These are phyloP conservation scores for Mastigias papua DNA, from an alignment of 30 jellyfish, hydroid and myxozoan species.

Conservation along the genomic window DNA sequence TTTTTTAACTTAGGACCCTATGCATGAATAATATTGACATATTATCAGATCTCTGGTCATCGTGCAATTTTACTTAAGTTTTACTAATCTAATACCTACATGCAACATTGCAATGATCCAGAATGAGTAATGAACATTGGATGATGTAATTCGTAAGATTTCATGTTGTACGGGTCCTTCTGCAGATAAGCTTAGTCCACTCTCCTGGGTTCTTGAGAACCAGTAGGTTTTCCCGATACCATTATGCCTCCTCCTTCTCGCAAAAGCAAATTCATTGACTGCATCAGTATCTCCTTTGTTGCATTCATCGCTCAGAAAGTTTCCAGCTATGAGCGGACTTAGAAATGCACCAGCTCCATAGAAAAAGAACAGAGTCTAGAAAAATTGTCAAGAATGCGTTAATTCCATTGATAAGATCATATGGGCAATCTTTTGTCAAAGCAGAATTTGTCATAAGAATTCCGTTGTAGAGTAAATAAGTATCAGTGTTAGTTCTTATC, in stretches of 20 bases:
- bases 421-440: no score
- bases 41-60: no score
- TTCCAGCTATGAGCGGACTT: constrained; percentile 99
- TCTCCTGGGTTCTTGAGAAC: constrained; percentile 62
- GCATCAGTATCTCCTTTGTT: constrained; percentile 87
- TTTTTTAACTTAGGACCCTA: no score
- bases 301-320: constrained; percentile 95
- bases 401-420: no score
- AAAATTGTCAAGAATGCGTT: not conserved
- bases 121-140: constrained; percentile 90
- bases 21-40: no score
- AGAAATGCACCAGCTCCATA: constrained; percentile 99
- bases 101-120: constrained; percentile 85
- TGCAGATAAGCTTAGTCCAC: constrained; percentile 68
- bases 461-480: no score
- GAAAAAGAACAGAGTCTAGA: constrained; percentile 93
- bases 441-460: no score
- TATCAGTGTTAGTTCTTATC: no score
- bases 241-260: constrained; percentile 87
- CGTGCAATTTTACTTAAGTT: no score
- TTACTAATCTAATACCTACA: constrained; percentile 34
- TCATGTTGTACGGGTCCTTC: constrained; percentile 62
- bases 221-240: constrained; percentile 91
- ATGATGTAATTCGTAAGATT: constrained; percentile 74
- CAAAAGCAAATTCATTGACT: constrained; percentile 90